Percentiles rank a stretch among this genome's conserved stretches.
phyloP scores from a whole-genome alignment of 2,888 invertebrate genomes.

The Deilephila porcellus region DNA sequence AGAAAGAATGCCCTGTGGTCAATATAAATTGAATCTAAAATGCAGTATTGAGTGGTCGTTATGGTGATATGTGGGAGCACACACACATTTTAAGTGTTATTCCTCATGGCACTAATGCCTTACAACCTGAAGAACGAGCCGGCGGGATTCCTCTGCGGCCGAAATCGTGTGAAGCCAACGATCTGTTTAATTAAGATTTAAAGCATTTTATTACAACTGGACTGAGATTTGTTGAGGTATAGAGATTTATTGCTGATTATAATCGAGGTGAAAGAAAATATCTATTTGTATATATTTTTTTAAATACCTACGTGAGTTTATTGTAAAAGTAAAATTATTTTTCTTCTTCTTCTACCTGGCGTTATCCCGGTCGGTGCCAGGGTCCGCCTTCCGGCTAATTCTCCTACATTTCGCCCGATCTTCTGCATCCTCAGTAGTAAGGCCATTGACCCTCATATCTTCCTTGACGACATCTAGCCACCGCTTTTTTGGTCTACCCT shows the following conservation, averaged over 20 bases:
- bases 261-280: not conserved
- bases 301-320: too few species aligned
- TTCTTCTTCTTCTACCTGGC: too few species aligned
- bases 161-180: not conserved
- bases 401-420: too few species aligned
- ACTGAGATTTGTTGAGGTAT: not conserved
- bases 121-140: conserved; percentile 33
- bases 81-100: conserved; percentile 53
- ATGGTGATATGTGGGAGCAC: conserved; percentile 66
- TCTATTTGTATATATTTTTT: too few species aligned
- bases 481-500: too few species aligned
- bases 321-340: too few species aligned
- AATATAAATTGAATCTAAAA: conserved; percentile 74
- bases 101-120: conserved; percentile 45
- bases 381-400: too few species aligned
- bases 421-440: too few species aligned
- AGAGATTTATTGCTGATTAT: not conserved
- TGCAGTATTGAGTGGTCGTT: conserved; percentile 71
- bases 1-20: conserved; percentile 71
- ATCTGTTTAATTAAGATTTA: not conserved
- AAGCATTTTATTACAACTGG: not conserved
- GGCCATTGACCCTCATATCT: too few species aligned
- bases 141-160: not conserved
- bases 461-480: too few species aligned
- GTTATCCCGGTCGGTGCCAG: too few species aligned